A percentile compares a stretch with the other conserved stretches of the same genome.
phyloP scores from a whole-genome alignment of 2,888 invertebrate genomes.

The Drosophila fungiperda region DNA sequence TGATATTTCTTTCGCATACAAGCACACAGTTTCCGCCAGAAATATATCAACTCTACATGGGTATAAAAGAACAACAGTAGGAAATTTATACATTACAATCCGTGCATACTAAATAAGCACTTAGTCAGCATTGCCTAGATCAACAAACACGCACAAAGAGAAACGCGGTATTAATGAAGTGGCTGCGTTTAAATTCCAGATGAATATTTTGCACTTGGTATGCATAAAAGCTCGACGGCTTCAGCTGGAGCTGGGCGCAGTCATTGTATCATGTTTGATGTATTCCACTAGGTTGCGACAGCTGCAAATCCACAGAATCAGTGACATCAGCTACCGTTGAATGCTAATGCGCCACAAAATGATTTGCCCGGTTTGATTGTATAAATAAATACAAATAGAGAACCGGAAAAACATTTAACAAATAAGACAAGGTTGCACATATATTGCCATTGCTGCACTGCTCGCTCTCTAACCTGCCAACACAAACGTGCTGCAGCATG shows the following conservation, averaged over 20 bases:
- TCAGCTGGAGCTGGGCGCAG: not conserved
- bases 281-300: not conserved
- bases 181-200: not conserved
- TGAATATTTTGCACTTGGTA: not conserved
- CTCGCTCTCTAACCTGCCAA: not conserved
- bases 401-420: not conserved
- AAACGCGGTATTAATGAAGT: not conserved
- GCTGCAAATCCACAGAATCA: not conserved
- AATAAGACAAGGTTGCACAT: not conserved
- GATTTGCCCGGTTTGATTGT: not conserved
- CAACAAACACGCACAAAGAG: not conserved
- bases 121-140: not conserved
- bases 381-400: not conserved
- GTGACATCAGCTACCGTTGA: not conserved
- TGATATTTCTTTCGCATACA: not conserved
- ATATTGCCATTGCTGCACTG: not conserved
- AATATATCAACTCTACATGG: not conserved
- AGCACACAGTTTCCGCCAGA: not conserved
- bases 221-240: not conserved
- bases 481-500: not conserved
- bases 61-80: not conserved
- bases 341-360: not conserved
- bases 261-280: not conserved
- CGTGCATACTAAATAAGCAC: not conserved
- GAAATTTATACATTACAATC: not conserved